Evolutionary conservation across 2,113 vertebrate species (phyloP).

Genomic region (Amblyornis subalaris): DNA sequence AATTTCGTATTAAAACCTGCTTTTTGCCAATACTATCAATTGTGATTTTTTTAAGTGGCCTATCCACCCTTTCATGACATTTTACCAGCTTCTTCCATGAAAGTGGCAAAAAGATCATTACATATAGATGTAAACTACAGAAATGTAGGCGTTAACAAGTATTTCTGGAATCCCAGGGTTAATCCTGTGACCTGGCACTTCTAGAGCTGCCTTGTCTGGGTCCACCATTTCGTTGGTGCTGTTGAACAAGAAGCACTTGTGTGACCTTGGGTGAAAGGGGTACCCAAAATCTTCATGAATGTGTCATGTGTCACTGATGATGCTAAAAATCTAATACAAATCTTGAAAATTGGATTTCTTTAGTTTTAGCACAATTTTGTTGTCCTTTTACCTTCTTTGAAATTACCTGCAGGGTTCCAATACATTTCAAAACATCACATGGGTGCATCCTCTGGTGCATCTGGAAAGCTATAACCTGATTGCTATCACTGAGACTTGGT

Average conservation of each 20-base stretch:
- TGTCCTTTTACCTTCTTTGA: not conserved
- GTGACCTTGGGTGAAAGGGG: not conserved
- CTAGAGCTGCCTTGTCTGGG: not conserved
- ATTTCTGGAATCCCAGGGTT: not conserved
- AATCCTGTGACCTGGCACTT: not conserved
- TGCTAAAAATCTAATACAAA: not conserved
- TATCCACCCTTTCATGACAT: not conserved
- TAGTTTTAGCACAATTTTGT: not conserved
- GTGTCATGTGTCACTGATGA: not conserved
- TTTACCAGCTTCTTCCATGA: not conserved
- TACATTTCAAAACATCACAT: not conserved
- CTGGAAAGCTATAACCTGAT: not conserved
- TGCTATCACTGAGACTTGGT: fast-evolving
- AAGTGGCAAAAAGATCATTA: not conserved
- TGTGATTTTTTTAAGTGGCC: not conserved
- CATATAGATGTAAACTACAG: not conserved
- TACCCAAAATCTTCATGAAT: not conserved
- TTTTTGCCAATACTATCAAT: not conserved
- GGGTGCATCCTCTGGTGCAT: not conserved
- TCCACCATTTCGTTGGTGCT: not conserved
- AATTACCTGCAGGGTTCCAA: not conserved
- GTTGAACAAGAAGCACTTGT: not conserved
- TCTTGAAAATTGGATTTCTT: not conserved
- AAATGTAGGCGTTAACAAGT: not conserved
- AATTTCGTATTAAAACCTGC: not conserved